Evolutionary conservation across 2,888 invertebrate genomes (phyloP).

Genomic region (Galeopsomyia nigrocyanea): DNA sequence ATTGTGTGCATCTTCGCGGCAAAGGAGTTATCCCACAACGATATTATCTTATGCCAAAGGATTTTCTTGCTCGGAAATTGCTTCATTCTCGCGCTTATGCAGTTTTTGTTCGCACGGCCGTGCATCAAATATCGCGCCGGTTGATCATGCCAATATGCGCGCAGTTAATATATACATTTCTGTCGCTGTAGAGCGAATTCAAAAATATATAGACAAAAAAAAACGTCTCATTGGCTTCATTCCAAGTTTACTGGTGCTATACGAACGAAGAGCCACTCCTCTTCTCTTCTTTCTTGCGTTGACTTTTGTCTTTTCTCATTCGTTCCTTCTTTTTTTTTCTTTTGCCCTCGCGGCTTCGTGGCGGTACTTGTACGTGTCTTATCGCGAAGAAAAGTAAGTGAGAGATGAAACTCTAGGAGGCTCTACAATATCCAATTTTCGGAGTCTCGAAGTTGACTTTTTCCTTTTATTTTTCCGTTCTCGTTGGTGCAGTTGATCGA

Average conservation of each 20-base stretch:
- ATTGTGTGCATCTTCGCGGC: neutral
- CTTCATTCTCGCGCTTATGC: conserved; percentile 10
- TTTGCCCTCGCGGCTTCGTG: neutral
- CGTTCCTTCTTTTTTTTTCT: neutral
- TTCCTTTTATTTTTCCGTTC: neutral
- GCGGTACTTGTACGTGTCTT: conserved; percentile 12
- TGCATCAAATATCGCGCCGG: too few species aligned
- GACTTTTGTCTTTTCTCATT: neutral
- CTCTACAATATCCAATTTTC: conserved; percentile 19
- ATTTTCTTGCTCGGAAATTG: conserved; percentile 16
- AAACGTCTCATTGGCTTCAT: conserved; percentile 12
- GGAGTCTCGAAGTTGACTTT: neutral
- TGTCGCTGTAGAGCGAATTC: too few species aligned
- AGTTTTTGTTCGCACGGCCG: too few species aligned
- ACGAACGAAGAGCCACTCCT: neutral
- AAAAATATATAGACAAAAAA: too few species aligned
- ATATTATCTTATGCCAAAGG: conserved; percentile 19
- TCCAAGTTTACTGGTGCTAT: conserved; percentile 28
- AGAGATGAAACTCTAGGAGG: neutral
- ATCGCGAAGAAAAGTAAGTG: conserved; percentile 3
- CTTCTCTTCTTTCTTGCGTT: conserved; percentile 35
- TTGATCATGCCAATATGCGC: too few species aligned
- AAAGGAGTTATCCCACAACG: too few species aligned
- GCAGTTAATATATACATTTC: too few species aligned
- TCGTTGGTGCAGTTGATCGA: neutral